A percentile compares a stretch with the other conserved stretches of the same genome.
Evolutionary conservation across 64 coral and sea anemone species (phyloP).

Genomic region (Cladopsammia gracilis): DNA sequence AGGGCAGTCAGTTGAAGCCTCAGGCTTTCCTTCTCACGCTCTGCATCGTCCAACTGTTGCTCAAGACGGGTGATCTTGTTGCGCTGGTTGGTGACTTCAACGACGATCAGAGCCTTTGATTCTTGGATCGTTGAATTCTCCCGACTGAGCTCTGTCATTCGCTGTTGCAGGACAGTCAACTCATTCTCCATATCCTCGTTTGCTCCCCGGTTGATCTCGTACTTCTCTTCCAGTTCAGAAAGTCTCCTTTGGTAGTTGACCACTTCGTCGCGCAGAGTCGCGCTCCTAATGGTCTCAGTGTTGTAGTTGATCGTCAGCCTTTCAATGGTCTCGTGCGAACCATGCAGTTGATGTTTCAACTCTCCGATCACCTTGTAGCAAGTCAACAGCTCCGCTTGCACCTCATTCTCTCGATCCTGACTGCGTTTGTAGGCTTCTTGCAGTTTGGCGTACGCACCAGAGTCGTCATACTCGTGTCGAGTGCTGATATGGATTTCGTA

Average conservation of each 20-base stretch:
- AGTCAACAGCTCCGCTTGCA: slow-evolving; percentile 81
- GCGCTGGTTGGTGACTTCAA: slow-evolving; percentile 81
- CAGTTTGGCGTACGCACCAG: slow-evolving; percentile 77
- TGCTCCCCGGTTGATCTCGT: slow-evolving; percentile 79
- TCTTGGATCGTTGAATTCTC: slow-evolving; percentile 77
- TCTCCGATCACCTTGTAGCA: slow-evolving; percentile 75
- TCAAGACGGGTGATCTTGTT: slow-evolving; percentile 79
- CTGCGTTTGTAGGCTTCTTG: slow-evolving; percentile 90
- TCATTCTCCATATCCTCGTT: slow-evolving; percentile 90
- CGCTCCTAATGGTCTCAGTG: slow-evolving; percentile 67
- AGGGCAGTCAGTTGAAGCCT: slow-evolving; percentile 63
- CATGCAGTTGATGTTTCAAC: slow-evolving; percentile 72
- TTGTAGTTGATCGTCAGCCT: slow-evolving; percentile 69
- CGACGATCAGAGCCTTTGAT: slow-evolving; percentile 70
- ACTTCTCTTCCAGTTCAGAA: slow-evolving; percentile 93
- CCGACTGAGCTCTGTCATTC: slow-evolving; percentile 67
- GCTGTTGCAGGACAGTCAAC: slow-evolving; percentile 84
- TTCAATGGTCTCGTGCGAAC: slow-evolving; percentile 62
- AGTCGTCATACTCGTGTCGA: slow-evolving; percentile 85
- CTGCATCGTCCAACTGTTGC: slow-evolving; percentile 76
- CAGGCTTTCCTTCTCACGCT: slow-evolving; percentile 76
- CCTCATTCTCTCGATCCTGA: slow-evolving; percentile 93
- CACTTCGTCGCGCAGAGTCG: slow-evolving; percentile 77
- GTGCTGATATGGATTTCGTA: slow-evolving; percentile 85
- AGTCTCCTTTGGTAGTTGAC: slow-evolving; percentile 81